Evolutionary conservation across 2,888 invertebrate species (phyloP).

Genomic region (Ceramica pisi): DNA sequence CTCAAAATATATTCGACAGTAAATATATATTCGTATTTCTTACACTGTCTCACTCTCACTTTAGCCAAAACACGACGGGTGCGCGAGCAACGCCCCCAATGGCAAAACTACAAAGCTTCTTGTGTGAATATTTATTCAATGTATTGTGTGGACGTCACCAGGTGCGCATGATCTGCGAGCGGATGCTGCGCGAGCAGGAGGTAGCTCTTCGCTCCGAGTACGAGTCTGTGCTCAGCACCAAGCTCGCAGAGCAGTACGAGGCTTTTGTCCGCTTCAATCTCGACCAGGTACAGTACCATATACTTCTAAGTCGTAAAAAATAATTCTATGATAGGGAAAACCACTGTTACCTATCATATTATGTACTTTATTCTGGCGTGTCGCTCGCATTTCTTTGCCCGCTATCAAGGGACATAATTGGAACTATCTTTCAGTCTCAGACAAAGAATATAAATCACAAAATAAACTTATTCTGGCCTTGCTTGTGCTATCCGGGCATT

Average conservation of each 20-base stretch:
- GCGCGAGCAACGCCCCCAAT: too few relatives aligned
- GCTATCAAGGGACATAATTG: background rate
- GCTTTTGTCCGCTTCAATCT: conserved; percentile 99
- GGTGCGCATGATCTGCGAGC: conserved; percentile 99
- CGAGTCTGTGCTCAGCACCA: conserved; percentile 97
- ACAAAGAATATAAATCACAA: background rate
- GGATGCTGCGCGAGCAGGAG: conserved; percentile 99
- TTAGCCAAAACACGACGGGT: too few relatives aligned
- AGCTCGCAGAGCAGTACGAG: conserved; percentile 99
- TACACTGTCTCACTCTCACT: background rate
- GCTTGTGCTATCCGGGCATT: conserved; percentile 1
- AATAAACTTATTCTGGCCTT: background rate
- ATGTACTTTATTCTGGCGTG: too few relatives aligned
- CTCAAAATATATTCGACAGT: too few relatives aligned
- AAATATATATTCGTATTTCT: too few relatives aligned
- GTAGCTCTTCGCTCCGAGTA: conserved; percentile 98
- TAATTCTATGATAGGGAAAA: background rate
- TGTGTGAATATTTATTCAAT: conserved; percentile 13
- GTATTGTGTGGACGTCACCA: conserved; percentile 75
- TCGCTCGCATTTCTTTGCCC: background rate
- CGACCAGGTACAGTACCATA: conserved; percentile 94
- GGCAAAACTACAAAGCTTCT: background rate
- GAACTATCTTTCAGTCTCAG: background rate
- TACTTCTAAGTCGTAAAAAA: background rate
- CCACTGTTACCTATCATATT: background rate